Evolutionary conservation across 1,140 invertebrate species (phyloP).

Genomic region (Drosophila willistoni): DNA sequence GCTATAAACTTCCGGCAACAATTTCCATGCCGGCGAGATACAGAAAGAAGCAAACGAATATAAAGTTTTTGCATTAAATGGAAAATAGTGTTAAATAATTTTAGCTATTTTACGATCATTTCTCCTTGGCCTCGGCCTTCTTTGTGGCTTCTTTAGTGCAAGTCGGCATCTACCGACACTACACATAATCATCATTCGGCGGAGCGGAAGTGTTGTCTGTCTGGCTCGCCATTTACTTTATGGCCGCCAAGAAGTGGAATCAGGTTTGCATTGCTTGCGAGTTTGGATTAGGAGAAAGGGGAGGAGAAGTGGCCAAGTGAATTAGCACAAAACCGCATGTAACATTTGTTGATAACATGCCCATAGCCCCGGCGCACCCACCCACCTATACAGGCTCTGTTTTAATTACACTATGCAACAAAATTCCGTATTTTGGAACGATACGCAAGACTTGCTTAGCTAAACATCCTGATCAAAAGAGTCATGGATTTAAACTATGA

Average conservation of each 20-base stretch:
- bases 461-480: no score
- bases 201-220: slow-evolving; percentile 51
- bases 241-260: slow-evolving; percentile 42
- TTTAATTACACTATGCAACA: slow-evolving; percentile 25
- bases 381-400: slow-evolving; percentile 4
- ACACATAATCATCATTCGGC: slow-evolving; percentile 42
- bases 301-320: slow-evolving; percentile 40
- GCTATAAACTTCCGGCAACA: slow-evolving; percentile 68
- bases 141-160: slow-evolving; percentile 2
- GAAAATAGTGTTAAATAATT: slow-evolving; percentile 80
- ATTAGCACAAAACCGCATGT: slow-evolving; percentile 76
- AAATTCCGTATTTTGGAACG: neutral
- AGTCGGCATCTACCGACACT: slow-evolving; percentile 2
- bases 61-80: slow-evolving; percentile 77
- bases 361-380: slow-evolving; percentile 17
- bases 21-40: slow-evolving; percentile 46
- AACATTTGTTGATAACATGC: slow-evolving; percentile 77
- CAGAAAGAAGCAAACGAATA: slow-evolving; percentile 17
- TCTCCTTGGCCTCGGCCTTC: slow-evolving; percentile 45
- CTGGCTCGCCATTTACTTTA: slow-evolving; percentile 55
- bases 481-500: no score
- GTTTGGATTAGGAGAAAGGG: neutral
- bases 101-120: slow-evolving; percentile 71
- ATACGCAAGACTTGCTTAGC: no score
- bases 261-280: neutral